Percentiles rank a stretch among this genome's conserved stretches.
Evolutionary conservation across 2,888 invertebrate species (phyloP).

Genomic region (Drosophila gaucha): DNA sequence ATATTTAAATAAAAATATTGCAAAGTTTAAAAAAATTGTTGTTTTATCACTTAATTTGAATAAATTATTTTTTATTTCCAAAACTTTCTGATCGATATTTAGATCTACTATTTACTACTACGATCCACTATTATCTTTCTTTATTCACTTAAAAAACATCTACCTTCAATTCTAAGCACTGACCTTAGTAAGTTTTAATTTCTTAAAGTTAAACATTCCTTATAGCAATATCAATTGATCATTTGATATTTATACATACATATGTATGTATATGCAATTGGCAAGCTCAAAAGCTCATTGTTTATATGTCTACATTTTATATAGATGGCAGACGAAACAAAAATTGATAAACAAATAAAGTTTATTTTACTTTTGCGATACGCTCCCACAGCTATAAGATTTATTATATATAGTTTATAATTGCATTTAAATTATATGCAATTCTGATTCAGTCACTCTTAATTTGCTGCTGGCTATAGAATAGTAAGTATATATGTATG

Average conservation of each 20-base stretch:
- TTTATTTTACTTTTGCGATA: background rate
- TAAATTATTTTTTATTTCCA: too few relatives aligned
- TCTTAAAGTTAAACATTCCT: too few relatives aligned
- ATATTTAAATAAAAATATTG: too few relatives aligned
- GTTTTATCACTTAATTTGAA: too few relatives aligned
- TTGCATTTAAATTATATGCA: slow-evolving; percentile 1
- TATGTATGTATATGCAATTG: background rate
- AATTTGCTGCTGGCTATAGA: background rate
- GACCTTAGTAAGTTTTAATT: too few relatives aligned
- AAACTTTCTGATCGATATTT: too few relatives aligned
- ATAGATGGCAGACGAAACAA: background rate
- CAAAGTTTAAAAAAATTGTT: too few relatives aligned
- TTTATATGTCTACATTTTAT: background rate
- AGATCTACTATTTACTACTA: too few relatives aligned
- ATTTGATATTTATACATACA: background rate
- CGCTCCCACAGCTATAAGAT: slow-evolving; percentile 1
- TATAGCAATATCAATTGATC: background rate
- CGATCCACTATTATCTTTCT: too few relatives aligned
- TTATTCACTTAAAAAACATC: too few relatives aligned
- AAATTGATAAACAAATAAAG: background rate
- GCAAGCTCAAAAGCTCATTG: background rate
- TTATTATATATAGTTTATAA: background rate
- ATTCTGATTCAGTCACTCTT: background rate
- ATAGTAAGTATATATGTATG: background rate
- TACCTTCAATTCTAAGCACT: too few relatives aligned